Evolutionary conservation across 1,140 invertebrate genomes (phyloP), one percentile per base, ranked within the genome.

Genomic region (Centruroides vittatus): DNA sequence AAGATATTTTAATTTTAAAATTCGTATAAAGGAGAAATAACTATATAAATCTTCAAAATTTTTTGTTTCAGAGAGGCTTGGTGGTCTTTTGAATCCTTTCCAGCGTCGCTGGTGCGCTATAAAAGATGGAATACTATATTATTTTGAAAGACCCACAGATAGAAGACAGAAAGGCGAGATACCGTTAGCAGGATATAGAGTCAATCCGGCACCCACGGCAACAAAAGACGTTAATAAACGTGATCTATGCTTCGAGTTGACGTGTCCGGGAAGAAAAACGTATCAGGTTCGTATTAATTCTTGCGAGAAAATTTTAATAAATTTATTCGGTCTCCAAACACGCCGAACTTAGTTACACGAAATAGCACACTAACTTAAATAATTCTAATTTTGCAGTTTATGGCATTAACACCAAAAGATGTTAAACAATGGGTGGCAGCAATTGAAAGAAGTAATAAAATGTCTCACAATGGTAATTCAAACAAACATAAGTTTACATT

Each of bases 61-160:
- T 12, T 57, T 57, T 57, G 4, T 58, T 61, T 8, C 47, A 65
- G 64, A 65, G 12, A 59, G 57, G 7, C 55, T 65, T 9, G 61
- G 61, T 36, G 64, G 64, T 5, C 61, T 62, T 53, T 57, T 65
- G 9, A 65, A 60, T 55, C 64, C 64, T 9, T 65, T 61, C 35
- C 64, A 65, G 49, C 55, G 41, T 8, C 58, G 64, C 2, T 65
- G 64, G 64, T 65, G 64, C 55, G 64, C 61, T 5, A 61, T 65
- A 13, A 60, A 59, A 55, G 58, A 65, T 57, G 61, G 61, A 34
- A 49, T 65, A 8, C 13, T 65, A 12, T 65, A 65, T 56, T 62
- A 62, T 49, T 65, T 41, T 49, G 64, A 65, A 34, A 60, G 59
- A 56, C 47, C 56, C 34, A 60, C 61, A 52, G 64, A 65, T 13